Percentiles rank a stretch among this genome's conserved stretches.
These are phyloP conservation scores for Eulithis testata DNA, from an alignment of 2,888 invertebrate species.

Conservation along the genomic window DNA sequence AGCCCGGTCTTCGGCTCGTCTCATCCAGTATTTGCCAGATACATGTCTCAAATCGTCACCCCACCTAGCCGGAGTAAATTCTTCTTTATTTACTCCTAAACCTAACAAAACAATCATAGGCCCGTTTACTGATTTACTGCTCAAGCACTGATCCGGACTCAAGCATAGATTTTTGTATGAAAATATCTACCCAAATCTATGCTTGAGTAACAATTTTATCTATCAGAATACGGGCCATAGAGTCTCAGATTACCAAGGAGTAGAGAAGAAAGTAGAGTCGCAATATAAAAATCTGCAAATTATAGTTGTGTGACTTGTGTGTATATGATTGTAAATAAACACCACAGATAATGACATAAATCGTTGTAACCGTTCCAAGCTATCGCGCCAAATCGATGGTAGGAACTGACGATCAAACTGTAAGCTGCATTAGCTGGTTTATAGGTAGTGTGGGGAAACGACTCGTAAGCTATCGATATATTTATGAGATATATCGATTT, in stretches of 20 bases:
- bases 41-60: too few species aligned
- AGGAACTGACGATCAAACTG: slow-evolving; percentile 21
- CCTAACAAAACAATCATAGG: too few species aligned
- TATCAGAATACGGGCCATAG: too few species aligned
- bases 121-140: too few species aligned
- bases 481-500: slow-evolving; percentile 18
- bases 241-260: not conserved
- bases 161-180: too few species aligned
- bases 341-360: slow-evolving; percentile 19
- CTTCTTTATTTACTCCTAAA: too few species aligned
- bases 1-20: too few species aligned
- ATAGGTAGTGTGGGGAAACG: slow-evolving; percentile 31
- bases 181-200: too few species aligned
- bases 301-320: not conserved
- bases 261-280: slow-evolving; percentile 6
- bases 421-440: slow-evolving; percentile 44
- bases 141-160: too few species aligned
- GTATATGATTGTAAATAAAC: not conserved
- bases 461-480: slow-evolving; percentile 29
- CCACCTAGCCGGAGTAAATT: too few species aligned
- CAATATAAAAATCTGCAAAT: not conserved
- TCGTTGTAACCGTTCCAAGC: slow-evolving; percentile 22
- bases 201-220: too few species aligned
- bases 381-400: slow-evolving; percentile 22
- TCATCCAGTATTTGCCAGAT: too few species aligned